Conservation (phyloP, 2,113 vertebrate species). For the Delphinapterus leucas region DNA sequence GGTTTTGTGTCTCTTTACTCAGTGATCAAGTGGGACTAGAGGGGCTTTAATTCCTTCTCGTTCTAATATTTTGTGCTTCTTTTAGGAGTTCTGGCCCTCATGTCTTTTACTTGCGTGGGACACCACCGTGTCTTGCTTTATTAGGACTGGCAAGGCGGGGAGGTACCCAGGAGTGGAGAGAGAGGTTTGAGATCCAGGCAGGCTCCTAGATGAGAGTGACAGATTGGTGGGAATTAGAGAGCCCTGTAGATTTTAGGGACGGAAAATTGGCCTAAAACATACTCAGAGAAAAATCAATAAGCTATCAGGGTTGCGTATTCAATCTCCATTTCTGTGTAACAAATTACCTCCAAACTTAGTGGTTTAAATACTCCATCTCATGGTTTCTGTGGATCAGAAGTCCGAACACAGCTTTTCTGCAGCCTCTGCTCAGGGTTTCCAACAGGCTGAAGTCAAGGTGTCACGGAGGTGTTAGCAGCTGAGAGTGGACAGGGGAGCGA, state of each 20-base stretch:
- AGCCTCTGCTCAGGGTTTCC: background rate
- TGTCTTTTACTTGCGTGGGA: background rate
- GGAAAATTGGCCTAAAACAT: too few species aligned
- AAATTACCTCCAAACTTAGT: background rate
- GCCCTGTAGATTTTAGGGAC: accelerated
- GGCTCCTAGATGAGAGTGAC: background rate
- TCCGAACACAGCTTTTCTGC: too few species aligned
- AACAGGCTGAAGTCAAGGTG: background rate
- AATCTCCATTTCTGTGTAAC: accelerated
- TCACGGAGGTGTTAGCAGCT: accelerated
- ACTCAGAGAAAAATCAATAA: background rate
- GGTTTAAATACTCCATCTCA: background rate
- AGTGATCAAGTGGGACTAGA: accelerated
- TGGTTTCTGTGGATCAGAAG: background rate
- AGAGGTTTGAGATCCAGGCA: background rate
- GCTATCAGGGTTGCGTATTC: accelerated
- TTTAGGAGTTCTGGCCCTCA: background rate
- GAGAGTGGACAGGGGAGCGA: accelerated
- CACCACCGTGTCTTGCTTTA: background rate
- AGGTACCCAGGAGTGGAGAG: background rate
- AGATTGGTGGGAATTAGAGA: background rate
- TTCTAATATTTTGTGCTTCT: too few species aligned
- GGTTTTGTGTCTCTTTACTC: background rate
- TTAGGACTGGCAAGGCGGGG: accelerated
- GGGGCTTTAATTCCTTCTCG: background rate